Conservation (phyloP, 2,797 vertebrate genomes). For the Lepidocolaptes lacrymiger region DNA sequence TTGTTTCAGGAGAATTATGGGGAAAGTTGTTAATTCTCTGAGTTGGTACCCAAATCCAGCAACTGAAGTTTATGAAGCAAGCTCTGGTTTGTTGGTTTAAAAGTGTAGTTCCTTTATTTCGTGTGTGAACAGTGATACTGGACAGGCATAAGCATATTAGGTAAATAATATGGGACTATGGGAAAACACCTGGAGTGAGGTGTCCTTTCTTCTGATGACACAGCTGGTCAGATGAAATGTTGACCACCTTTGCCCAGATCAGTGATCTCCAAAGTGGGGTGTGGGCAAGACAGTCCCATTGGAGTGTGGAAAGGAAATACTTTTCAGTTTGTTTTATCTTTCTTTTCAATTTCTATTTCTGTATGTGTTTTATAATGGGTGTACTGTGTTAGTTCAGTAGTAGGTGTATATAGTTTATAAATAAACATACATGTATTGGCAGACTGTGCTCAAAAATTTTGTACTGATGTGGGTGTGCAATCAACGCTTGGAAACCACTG, state of each 20-base stretch:
- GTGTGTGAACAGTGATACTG: not conserved
- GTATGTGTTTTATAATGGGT: not conserved
- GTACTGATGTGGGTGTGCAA: not conserved
- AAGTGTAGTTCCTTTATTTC: not conserved
- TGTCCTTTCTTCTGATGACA: not conserved
- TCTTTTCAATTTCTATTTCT: not conserved
- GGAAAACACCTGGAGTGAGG: not conserved
- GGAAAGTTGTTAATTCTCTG: not conserved
- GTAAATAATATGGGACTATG: not conserved
- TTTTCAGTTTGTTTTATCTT: not conserved
- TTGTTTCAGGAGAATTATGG: not conserved
- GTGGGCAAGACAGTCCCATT: not conserved
- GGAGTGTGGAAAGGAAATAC: not conserved
- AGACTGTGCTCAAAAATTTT: not conserved
- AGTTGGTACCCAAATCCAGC: not conserved
- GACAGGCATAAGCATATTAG: not conserved
- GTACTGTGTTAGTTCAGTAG: not conserved
- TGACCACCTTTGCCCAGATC: not conserved
- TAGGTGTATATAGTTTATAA: not conserved
- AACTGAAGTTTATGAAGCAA: not conserved
- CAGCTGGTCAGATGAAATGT: not conserved
- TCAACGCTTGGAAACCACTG: not conserved
- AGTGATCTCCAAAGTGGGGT: not conserved
- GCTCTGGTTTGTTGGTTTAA: not conserved
- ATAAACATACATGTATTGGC: not conserved